Evolutionary conservation across 2,113 vertebrate species (phyloP).

Genomic region (Xenopus laevis): DNA sequence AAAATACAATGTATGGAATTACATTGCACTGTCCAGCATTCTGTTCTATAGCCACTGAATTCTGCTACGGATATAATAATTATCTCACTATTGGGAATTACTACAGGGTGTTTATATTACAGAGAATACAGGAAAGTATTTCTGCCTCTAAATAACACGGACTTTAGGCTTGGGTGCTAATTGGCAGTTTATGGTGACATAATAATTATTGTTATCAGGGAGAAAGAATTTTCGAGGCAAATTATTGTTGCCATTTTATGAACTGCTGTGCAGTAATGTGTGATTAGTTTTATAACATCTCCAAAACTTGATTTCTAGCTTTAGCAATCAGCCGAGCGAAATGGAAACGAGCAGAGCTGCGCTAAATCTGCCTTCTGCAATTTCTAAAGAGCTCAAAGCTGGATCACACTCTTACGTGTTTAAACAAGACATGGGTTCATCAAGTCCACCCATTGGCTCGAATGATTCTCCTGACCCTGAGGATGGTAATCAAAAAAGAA

Average conservation of each 20-base stretch:
- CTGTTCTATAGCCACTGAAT: background rate
- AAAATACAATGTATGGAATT: too few species aligned
- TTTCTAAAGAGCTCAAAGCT: too few species aligned
- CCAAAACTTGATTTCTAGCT: background rate
- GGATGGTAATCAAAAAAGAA: too few species aligned
- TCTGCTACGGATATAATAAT: background rate
- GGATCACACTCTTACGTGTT: too few species aligned
- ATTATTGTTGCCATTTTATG: conserved; percentile 3
- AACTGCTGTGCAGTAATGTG: background rate
- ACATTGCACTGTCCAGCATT: background rate
- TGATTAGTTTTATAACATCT: background rate
- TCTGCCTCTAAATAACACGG: background rate
- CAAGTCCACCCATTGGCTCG: too few species aligned
- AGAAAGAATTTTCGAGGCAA: background rate
- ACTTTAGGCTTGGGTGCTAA: background rate
- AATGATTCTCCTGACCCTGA: too few species aligned
- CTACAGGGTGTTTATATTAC: background rate
- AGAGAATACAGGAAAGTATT: background rate
- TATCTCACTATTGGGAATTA: background rate
- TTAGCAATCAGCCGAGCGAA: background rate
- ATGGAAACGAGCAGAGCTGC: background rate
- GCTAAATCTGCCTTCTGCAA: too few species aligned
- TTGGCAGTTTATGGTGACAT: conserved; percentile 5
- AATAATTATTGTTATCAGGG: conserved; percentile 3
- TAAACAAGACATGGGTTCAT: too few species aligned